A percentile compares a stretch with the other conserved stretches of the same genome.
These are phyloP conservation scores for Drosophila colorata DNA, from an alignment of 2,888 invertebrate genomes.

Conservation along the genomic window DNA sequence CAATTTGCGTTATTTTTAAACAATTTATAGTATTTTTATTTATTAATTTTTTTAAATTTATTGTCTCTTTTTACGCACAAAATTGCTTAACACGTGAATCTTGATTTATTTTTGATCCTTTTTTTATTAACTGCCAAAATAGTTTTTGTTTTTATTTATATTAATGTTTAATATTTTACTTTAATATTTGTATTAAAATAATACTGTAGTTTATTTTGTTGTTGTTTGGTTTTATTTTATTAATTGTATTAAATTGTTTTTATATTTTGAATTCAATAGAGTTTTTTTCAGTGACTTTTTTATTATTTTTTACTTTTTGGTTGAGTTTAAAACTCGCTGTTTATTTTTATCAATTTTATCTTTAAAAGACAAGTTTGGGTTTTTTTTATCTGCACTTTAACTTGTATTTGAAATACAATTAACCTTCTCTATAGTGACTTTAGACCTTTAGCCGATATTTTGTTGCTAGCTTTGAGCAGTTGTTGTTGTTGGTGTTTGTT, in stretches of 20 bases:
- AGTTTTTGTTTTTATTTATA: too few species aligned
- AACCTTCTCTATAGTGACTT: slow-evolving; percentile 28
- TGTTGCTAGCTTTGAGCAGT: slow-evolving; percentile 40
- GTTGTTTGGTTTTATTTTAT: slow-evolving; percentile 1
- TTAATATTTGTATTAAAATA: slow-evolving; percentile 38
- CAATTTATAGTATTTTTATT: not conserved
- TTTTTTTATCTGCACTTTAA: slow-evolving; percentile 6
- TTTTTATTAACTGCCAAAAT: slow-evolving; percentile 1
- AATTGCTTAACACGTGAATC: slow-evolving; percentile 22
- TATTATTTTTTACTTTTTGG: not conserved
- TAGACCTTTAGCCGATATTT: slow-evolving; percentile 29
- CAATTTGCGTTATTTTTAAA: slow-evolving; percentile 35
- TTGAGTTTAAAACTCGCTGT: slow-evolving; percentile 29
- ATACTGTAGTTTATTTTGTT: slow-evolving; percentile 48
- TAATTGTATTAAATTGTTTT: slow-evolving; percentile 1
- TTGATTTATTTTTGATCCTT: too few species aligned
- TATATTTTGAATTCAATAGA: slow-evolving; percentile 29
- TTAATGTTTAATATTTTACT: not conserved
- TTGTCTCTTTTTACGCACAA: slow-evolving; percentile 33
- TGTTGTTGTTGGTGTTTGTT: not conserved
- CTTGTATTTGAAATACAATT: slow-evolving; percentile 37
- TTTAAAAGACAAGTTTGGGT: slow-evolving; percentile 14
- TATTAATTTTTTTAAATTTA: slow-evolving; percentile 22
- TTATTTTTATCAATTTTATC: slow-evolving; percentile 8
- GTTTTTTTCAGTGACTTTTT: slow-evolving; percentile 1